Conservation (phyloP, 1,140 invertebrate species). For the Mesaphorura yosii region DNA sequence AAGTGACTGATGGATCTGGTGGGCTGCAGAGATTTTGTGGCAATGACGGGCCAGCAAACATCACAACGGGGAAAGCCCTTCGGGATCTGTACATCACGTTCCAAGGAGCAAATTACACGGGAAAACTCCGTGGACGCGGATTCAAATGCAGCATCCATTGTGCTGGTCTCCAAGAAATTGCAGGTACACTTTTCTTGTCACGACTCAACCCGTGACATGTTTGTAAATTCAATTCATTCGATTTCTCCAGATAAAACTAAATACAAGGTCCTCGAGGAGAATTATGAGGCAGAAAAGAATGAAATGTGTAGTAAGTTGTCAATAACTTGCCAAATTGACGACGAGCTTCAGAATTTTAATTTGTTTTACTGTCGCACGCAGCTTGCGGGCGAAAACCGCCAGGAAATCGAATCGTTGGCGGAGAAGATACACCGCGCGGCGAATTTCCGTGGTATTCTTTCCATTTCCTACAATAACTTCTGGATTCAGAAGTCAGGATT, state of each 20-base stretch:
- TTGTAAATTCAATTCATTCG: too few species aligned
- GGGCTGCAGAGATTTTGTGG: constrained; percentile 23
- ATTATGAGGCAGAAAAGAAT: constrained; percentile 4
- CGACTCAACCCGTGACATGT: too few species aligned
- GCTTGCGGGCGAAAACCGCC: constrained; percentile 24
- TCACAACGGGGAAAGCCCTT: constrained; percentile 4
- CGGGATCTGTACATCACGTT: constrained; percentile 26
- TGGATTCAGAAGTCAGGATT: too few species aligned
- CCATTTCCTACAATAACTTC: too few species aligned
- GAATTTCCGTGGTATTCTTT: constrained; percentile 31
- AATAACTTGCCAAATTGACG: too few species aligned
- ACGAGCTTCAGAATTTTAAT: constrained; percentile 2
- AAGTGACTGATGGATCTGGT: constrained; percentile 16
- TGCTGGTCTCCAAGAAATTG: not conserved
- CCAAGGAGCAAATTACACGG: not conserved
- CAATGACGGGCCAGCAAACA: constrained; percentile 5
- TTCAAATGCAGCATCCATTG: constrained; percentile 21
- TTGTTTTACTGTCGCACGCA: too few species aligned
- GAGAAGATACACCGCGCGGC: constrained; percentile 19
- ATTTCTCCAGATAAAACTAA: not conserved
- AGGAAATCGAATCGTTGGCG: constrained; percentile 25
- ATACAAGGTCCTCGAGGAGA: constrained; percentile 7
- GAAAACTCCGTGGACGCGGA: not conserved
- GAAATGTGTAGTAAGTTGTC: constrained; percentile 9
- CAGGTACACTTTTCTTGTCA: not conserved